Evolutionary conservation across 2,888 invertebrate genomes (phyloP), one percentile per base, ranked within the genome.

Genomic region (Uropetala carovei): DNA sequence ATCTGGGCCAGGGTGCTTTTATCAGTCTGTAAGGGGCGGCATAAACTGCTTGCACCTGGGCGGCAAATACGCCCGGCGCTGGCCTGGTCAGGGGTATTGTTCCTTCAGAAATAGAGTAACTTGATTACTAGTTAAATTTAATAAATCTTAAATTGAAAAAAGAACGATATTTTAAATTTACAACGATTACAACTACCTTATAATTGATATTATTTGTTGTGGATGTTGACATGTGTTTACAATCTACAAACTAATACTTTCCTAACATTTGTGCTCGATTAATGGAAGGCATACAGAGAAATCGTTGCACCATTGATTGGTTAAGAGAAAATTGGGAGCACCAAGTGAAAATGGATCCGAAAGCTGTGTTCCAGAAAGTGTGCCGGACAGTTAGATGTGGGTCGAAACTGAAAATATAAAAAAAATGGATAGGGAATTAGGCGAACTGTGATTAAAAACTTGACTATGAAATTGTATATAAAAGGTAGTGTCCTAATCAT

Each of bases 281-380:
- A 59, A 96, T 95, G 0, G 96, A 96, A 0, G 96, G 96, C 1
- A 97, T 95, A 0, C 97, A 96, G 22, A 96, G 94, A 85, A 96
- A 96, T 93, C 96, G 96, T 94, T 97, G 97, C 0, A 97, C 94
- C 0, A 96, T 95, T 7, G 96, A 96, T 93, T 96, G 97, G 93
- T 96, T 96, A 1, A 96, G 94, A 0, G 96, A 96, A 85, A 96
- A 94, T 92, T 96, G 95, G 94, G 96, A 95, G 0, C 96, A 94
- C 96, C 96, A 96, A 92, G 96, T 95, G 9, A 96, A 95, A 11
- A 96, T 96, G 85, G 96, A 94, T 13, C 97, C 97, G 92, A 97
- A 93, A 0, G 96, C 95, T 18, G 96, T 96, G 0, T 96, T 96
- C 94, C 96, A 96, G 94, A 97, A 96, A 0, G 96, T 96, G 10